A percentile compares a stretch with the other conserved stretches of the same genome.
These are phyloP conservation scores for Dascillus cervinus DNA, from an alignment of 2,888 invertebrate species.

Conservation along the genomic window DNA sequence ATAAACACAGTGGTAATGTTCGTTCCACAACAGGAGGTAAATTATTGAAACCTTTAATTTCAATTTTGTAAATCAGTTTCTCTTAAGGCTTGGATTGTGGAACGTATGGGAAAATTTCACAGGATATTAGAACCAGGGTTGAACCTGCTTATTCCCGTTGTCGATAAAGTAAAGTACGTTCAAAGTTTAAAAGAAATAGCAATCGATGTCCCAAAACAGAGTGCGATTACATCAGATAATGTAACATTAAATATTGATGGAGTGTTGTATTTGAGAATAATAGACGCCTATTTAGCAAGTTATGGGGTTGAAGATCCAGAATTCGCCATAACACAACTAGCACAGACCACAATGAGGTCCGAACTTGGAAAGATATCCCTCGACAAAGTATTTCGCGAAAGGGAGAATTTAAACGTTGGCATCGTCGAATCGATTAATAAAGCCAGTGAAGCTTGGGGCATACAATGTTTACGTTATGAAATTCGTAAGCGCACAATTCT, in stretches of 20 bases:
- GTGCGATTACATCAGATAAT: conserved; percentile 96
- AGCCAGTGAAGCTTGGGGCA: conserved; percentile 97
- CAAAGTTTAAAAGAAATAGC: conserved; percentile 99
- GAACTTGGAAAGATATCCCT: conserved; percentile 96
- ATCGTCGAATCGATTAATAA: conserved; percentile 97
- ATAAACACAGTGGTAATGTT: conserved; percentile 92
- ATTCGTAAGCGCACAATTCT: conserved; percentile 57
- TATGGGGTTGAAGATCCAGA: conserved; percentile 99
- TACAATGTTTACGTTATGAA: conserved; percentile 91
- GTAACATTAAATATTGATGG: conserved; percentile 96
- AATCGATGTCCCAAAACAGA: conserved; percentile 97
- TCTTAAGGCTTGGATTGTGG: conserved; percentile 90
- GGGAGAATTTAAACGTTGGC: conserved; percentile 88
- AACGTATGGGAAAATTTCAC: conserved; percentile 96
- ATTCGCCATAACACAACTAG: conserved; percentile 97
- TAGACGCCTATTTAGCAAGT: conserved; percentile 88
- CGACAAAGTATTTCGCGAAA: conserved; percentile 93
- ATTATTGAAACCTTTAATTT: too few species aligned
- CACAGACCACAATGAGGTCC: conserved; percentile 99
- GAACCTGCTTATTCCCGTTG: conserved; percentile 82
- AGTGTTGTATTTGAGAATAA: conserved; percentile 87
- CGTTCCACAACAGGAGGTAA: conserved; percentile 99
- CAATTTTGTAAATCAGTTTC: conserved; percentile 1
- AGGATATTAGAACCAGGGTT: conserved; percentile 90
- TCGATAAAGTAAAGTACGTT: conserved; percentile 93